Base-by-base conservation (phyloP, 2,888 invertebrate species). In the Lasioglossum oenotherae region DNA sequence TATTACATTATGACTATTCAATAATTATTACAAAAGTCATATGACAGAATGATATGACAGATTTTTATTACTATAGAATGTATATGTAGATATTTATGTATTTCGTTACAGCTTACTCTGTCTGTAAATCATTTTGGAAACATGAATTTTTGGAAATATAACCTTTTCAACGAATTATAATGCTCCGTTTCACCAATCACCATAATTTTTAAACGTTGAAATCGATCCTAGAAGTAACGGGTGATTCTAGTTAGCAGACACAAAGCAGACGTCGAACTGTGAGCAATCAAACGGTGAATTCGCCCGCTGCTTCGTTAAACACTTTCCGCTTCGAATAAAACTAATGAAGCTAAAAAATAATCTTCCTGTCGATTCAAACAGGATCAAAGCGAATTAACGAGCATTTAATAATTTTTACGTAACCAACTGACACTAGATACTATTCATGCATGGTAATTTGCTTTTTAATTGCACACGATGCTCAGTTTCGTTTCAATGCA, bases 261-360 rank as follows among this genome's bases (percentile, higher is more conserved):
- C 88, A 87, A 88, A 91, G 85, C 88, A 78, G 80, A 87, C 82
- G 78, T 87, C 82, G 90, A 86, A 89, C 88, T 87, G 85, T 81
- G 84, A 82, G 72, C 73, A 80, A 84, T 84, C 81, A 87, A 86
- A 87, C 81, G 85, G 79, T 49, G 71, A 75, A 57, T 53, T 60
- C 73, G 81, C 72, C 80, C 53, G 69, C 81, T 88, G 89, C 91
- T 90, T 91, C 89, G 88, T 92, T 89, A 91, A 90, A 85, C 87
- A 78, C 85, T 90, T 87, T 86, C 85, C 88, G 86, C 78, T 89
- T 86, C 81, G 86, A 87, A 85, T 88, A 84, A 88, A 90, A 88
- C 89, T 90, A 91, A 91, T 78, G 77, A 84, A 84, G 67, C 77
- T 80, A 74, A 84, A 84, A 85, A 84, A 82, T 90, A 88, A 88